A percentile compares a stretch with the other conserved stretches of the same genome.
Evolutionary conservation across 2,888 invertebrate species (phyloP).

Genomic region (Pogonocherus hispidulus): DNA sequence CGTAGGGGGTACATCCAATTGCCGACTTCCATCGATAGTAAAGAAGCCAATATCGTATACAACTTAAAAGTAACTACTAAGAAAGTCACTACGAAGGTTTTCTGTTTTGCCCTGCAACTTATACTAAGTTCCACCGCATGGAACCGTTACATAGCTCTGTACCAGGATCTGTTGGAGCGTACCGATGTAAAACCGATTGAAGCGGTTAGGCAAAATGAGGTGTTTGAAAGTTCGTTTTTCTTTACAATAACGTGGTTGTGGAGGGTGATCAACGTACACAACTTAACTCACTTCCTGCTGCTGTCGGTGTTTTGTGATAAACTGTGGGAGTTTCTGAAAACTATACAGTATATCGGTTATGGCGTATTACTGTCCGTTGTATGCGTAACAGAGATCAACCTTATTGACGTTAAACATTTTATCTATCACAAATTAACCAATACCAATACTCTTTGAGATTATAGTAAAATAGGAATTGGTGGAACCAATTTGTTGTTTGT

Average conservation of each 20-base stretch:
- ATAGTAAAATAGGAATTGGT: conserved; percentile 12
- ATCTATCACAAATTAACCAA: conserved; percentile 69
- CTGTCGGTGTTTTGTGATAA: conserved; percentile 87
- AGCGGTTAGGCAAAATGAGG: conserved; percentile 71
- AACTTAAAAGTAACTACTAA: conserved; percentile 79
- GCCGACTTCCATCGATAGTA: conserved; percentile 70
- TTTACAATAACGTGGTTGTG: conserved; percentile 82
- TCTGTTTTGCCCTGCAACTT: conserved; percentile 80
- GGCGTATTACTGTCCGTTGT: conserved; percentile 77
- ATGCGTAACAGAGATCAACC: conserved; percentile 81
- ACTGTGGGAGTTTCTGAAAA: conserved; percentile 81
- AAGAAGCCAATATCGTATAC: conserved; percentile 74
- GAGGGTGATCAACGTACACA: conserved; percentile 86
- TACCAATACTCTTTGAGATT: conserved; percentile 56
- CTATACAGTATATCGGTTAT: conserved; percentile 81
- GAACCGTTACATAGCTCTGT: conserved; percentile 87
- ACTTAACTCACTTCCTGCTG: conserved; percentile 80
- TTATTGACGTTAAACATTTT: conserved; percentile 73
- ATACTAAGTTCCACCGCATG: conserved; percentile 83
- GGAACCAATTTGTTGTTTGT: not conserved
- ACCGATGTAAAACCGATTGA: conserved; percentile 72
- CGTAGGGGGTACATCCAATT: conserved; percentile 81
- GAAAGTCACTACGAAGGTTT: conserved; percentile 76
- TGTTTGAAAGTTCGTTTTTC: conserved; percentile 81
- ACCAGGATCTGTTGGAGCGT: conserved; percentile 82